phyloP scores from a whole-genome alignment of 2,888 invertebrate species.

The Drosophila kambysellisi region DNA sequence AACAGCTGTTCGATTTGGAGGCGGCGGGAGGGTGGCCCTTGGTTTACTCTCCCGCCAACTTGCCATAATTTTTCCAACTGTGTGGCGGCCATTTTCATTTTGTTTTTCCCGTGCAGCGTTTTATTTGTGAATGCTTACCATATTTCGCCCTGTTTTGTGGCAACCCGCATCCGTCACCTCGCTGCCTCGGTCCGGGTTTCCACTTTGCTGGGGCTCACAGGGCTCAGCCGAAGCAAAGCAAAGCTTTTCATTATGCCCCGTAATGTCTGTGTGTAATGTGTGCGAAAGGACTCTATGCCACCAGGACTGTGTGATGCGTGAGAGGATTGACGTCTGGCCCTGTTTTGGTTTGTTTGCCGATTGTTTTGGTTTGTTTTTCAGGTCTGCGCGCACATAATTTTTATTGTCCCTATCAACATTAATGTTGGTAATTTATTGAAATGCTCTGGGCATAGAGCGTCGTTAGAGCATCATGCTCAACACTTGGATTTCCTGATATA shows the following conservation, averaged over 20 bases:
- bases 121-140: conserved; percentile 28
- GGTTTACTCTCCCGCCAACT: conserved; percentile 29
- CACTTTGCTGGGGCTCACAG: conserved; percentile 42
- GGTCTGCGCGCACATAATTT: conserved; percentile 58
- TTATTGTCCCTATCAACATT: conserved; percentile 54
- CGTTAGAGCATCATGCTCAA: conserved; percentile 29
- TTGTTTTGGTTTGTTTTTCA: conserved; percentile 18
- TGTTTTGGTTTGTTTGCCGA: conserved; percentile 26
- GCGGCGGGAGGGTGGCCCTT: neutral
- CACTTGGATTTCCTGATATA: neutral
- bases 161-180: conserved; percentile 32
- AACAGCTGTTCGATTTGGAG: conserved; percentile 58
- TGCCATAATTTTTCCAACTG: conserved; percentile 58
- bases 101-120: conserved; percentile 2
- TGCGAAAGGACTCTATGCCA: conserved; percentile 44
- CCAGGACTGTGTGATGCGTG: conserved; percentile 16
- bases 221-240: conserved; percentile 14
- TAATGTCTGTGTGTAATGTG: conserved; percentile 68
- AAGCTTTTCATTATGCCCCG: conserved; percentile 66
- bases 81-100: conserved; percentile 50
- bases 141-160: conserved; percentile 27
- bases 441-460: conserved; percentile 58
- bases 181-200: conserved; percentile 4
- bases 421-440: conserved; percentile 69
- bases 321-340: conserved; percentile 37